Evolutionary conservation across 1,140 invertebrate species (phyloP), one percentile per base, ranked within the genome.

Genomic region (Thaumatotibia leucotreta): DNA sequence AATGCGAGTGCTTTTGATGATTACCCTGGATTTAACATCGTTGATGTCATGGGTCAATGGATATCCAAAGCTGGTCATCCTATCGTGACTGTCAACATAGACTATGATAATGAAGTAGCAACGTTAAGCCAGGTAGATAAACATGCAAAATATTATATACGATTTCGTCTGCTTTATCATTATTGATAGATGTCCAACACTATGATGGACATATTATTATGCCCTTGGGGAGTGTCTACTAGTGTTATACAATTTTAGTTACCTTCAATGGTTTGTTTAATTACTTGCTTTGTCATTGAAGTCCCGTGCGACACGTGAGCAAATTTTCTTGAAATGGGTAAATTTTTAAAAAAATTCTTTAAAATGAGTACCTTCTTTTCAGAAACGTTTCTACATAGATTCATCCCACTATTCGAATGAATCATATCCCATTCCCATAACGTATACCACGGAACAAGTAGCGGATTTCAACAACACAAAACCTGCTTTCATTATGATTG

Each of bases 21-120:
- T 2, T 89, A 84, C 65, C 67, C 73, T 22, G 76, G 68, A 20
- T 33, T 64, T 17, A 73, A 73, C 17, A 77, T 94, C 0, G 79
- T 88, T 39, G 75, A 77, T 1, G 82, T 95, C 6, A 94, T 95
- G 93, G 91, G 93, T 4, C 93, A 93, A 2, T 97, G 96, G 96
- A 94, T 94, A 1, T 82, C 92, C 8, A 92, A 96, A 78, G 77
- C 94, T 61, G 95, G 95, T 20, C 95, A 93, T 83, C 96, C 96
- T 0, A 91, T 96, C 1, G 70, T 96, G 2, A 89, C 76, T 4
- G 92, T 95, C 1, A 76, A 75, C 3, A 83, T 92, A 1, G 73
- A 92, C 65, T 90, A 92, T 65, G 82, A 86, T 27, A 79, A 75
- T 49, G 75, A 76, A 10, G 69, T 65, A 11, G 78, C 92, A 1